These are phyloP conservation scores for Hydrolagus colliei DNA, from an alignment of 2,797 vertebrate genomes.

Conservation along the genomic window DNA sequence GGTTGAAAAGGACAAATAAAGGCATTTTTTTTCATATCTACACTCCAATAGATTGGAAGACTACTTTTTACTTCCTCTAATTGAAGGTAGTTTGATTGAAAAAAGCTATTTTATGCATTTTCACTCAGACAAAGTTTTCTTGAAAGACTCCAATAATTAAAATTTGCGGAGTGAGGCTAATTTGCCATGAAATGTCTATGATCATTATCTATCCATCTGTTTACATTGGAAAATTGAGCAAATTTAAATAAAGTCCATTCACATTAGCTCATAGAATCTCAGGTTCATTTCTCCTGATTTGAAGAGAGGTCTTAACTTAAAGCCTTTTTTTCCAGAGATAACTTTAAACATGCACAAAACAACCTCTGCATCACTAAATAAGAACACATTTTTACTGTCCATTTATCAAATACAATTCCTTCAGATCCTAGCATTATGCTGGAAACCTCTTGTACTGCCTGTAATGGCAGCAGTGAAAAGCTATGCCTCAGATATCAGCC, in stretches of 20 bases:
- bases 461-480: background rate
- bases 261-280: background rate
- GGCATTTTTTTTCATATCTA: background rate
- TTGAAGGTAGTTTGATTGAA: background rate
- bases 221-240: slow-evolving; percentile 2
- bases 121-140: background rate
- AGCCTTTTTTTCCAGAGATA: background rate
- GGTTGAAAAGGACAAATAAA: background rate
- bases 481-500: background rate
- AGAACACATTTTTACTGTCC: background rate
- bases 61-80: background rate
- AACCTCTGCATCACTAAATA: background rate
- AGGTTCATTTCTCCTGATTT: slow-evolving; percentile 45
- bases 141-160: background rate
- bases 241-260: background rate
- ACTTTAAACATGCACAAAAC: background rate
- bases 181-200: background rate
- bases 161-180: background rate
- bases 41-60: background rate
- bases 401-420: background rate
- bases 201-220: background rate
- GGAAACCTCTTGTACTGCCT: background rate
- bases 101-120: background rate
- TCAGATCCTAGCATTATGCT: background rate
- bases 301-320: slow-evolving; percentile 57